Base-by-base conservation (phyloP, 2,888 invertebrate genomes). In the Aricia artaxerxes region DNA sequence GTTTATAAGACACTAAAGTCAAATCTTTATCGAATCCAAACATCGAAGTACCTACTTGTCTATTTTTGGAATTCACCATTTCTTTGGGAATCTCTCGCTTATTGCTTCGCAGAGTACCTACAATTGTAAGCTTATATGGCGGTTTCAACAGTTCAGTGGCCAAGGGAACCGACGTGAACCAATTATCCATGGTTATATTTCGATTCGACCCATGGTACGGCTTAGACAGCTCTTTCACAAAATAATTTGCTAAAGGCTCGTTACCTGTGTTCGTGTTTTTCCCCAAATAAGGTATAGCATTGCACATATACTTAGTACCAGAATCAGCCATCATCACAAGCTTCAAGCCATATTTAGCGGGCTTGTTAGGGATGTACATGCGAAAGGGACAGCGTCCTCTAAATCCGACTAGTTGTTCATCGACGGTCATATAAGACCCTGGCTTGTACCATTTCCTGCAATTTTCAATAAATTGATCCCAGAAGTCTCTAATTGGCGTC, bases 361-460 rank as follows among this genome's bases (percentile, higher is more conserved):
- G 81, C 69, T 83, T 83, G 73, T 82, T 82, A 4, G 82, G 82
- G 31, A 82, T 82, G 13, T 83, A 82, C 80, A 81, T 80, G 64
- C 80, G 24, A 64, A 82, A 82, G 0, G 79, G 80, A 69, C 81
- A 83, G 35, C 83, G 78, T 60, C 82, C 83, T 31, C 82, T 78
- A 73, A 83, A 83, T 2, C 80, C 81, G 0, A 81, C 49, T 5
- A 83, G 69, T 78, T 83, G 82, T 78, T 83, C 82, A 53, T 83
- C 81, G 4, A 76, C 49, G n/a, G 76, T 76, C 3, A 76, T n/a
- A 9, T 76, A 31, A 9, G 53, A 31, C 13, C 53, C 53, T 49
- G 76, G 53, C 57, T 57, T 57, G 57, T 57, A 57, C 13, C 38
- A 40, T 40, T 73, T 40, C 38, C n/a, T 73, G 73, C 73, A 73